Evolutionary conservation across 2,113 vertebrate genomes (phyloP).

Genomic region (Proterorhinus semilunaris): DNA sequence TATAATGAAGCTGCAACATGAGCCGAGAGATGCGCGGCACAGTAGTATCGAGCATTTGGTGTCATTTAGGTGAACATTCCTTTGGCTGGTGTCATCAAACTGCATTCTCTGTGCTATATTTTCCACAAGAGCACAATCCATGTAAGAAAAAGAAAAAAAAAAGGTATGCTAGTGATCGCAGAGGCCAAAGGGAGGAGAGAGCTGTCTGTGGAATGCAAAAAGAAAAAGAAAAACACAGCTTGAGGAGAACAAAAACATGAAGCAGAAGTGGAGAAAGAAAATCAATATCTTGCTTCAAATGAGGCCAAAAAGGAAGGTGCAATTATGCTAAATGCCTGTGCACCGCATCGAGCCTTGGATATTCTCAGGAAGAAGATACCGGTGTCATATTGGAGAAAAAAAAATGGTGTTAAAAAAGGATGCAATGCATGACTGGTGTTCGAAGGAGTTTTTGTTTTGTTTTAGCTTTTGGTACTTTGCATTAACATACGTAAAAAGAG

Average conservation of each 20-base stretch:
- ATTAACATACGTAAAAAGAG: conserved; percentile 1
- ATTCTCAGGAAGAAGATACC: conserved; percentile 42
- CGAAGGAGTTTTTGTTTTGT: neutral
- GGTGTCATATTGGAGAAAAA: conserved; percentile 64
- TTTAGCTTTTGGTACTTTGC: neutral
- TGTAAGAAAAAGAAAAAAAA: conserved; percentile 19
- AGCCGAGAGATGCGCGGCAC: conserved; percentile 28
- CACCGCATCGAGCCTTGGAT: conserved; percentile 42
- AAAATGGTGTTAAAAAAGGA: conserved; percentile 50
- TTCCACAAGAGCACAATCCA: conserved; percentile 56
- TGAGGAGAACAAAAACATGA: conserved; percentile 64
- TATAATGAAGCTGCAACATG: conserved; percentile 24
- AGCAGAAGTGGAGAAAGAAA: conserved; percentile 56
- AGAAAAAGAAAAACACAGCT: conserved; percentile 55
- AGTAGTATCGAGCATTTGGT: conserved; percentile 16
- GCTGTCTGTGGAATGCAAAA: conserved; percentile 61
- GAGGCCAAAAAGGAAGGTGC: conserved; percentile 71
- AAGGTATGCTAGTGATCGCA: conserved; percentile 14
- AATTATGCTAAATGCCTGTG: conserved; percentile 78
- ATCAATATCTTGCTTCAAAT: conserved; percentile 73
- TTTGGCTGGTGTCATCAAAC: conserved; percentile 59
- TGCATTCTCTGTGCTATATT: conserved; percentile 65
- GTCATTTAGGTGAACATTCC: conserved; percentile 59
- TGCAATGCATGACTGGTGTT: conserved; percentile 15
- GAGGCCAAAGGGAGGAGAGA: conserved; percentile 28